Evolutionary conservation across 1,140 invertebrate genomes (phyloP), one percentile per base, ranked within the genome.

Genomic region (Caenorhabditis remanei): DNA sequence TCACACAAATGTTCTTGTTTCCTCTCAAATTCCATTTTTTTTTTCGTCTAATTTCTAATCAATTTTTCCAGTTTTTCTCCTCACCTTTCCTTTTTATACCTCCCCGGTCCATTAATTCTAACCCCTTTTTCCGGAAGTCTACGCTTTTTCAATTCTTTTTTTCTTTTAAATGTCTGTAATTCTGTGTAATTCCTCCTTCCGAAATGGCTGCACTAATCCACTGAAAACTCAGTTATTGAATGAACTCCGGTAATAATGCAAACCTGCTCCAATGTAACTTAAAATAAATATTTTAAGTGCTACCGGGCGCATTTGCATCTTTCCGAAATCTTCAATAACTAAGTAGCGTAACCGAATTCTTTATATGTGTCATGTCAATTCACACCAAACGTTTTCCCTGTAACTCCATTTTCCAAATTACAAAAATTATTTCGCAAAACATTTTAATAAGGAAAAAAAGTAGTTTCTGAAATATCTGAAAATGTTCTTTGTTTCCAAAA

Each of bases 171-270:
- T 56, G 48, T 55, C 48, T 79, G 71, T 50, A 79, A 50, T 79
- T 71, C 40, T 71, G 65, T 71, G 65, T 71, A 16, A 43, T 79
- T 79, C 46, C 46, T 79, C 71, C 41, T 50, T 40, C 46, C 6
- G 21, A 71, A 16, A 43, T 79, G 71, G 71, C 71, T 79, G 71
- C 71, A 79, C 71, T 79, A 79, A 79, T 79, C 71, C 71, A 79
- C 65, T 53, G 50, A 53, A 53, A 53, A 53, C 11, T 61, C 21
- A 21, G n/a, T 61, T 61, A 21, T 61, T 16, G 50, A 53, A 14
- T 53, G 50, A 16, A 3, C 13, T 53, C 9, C 3, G 32, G 32
- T 32, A 32, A 32, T 32, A 32, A 32, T 32, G 50, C 16, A 53
- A 53, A 53, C 9, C 16, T 16, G 50, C 50, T 53, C 50, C 32